Evolutionary conservation across 2,797 vertebrate species (phyloP).

Genomic region (Margarornis squamiger): DNA sequence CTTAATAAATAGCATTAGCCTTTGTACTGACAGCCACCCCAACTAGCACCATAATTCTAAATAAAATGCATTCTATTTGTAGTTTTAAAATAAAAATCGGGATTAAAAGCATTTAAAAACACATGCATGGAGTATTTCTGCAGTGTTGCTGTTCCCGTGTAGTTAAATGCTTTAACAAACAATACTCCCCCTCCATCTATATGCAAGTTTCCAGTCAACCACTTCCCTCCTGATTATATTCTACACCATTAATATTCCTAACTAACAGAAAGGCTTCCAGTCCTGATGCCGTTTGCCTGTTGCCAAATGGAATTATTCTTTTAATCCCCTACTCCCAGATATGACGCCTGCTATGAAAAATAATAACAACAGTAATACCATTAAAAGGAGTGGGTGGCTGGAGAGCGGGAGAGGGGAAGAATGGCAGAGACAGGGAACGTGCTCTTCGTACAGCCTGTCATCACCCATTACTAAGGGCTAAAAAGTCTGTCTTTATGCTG

Average conservation of each 20-base stretch:
- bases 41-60: constrained; percentile 77
- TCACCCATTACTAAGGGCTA: not conserved
- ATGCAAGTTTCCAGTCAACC: not conserved
- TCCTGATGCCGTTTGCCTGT: not conserved
- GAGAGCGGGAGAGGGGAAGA: not conserved
- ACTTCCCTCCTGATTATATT: constrained; percentile 4
- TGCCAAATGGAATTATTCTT: constrained; percentile 30
- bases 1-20: constrained; percentile 84
- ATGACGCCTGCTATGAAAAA: not conserved
- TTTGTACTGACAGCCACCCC: constrained; percentile 81
- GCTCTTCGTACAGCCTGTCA: not conserved
- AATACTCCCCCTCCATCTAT: not conserved
- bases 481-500: constrained; percentile 4
- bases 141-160: constrained; percentile 12
- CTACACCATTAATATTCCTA: constrained; percentile 14
- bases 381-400: not conserved
- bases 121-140: constrained; percentile 10
- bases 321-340: constrained; percentile 45
- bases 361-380: not conserved
- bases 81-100: constrained; percentile 66
- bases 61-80: constrained; percentile 71
- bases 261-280: not conserved
- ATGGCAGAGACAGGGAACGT: not conserved
- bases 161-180: constrained; percentile 18
- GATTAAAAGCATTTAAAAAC: constrained; percentile 59